These are phyloP conservation scores for Mormyrops boulengeri DNA, from an alignment of 2,797 vertebrate species.

Conservation along the genomic window DNA sequence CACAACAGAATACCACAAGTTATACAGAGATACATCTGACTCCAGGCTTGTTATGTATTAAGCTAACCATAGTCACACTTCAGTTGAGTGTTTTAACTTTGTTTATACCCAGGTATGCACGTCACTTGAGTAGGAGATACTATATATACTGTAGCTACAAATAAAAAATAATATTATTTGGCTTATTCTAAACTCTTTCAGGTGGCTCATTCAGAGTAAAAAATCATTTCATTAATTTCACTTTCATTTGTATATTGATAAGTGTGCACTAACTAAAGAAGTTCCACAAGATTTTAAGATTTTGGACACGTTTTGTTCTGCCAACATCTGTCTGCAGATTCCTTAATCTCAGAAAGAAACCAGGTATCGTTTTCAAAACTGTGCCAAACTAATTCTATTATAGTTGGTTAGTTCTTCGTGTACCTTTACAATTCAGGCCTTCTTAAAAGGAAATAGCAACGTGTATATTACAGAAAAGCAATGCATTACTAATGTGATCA, in stretches of 20 bases:
- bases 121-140: not conserved
- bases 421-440: not conserved
- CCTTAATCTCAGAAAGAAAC: not conserved
- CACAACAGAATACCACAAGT: not conserved
- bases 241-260: not conserved
- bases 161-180: not conserved
- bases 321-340: not conserved
- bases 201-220: not conserved
- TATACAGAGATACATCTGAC: not conserved
- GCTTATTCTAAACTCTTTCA: not conserved
- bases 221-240: not conserved
- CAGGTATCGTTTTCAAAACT: not conserved
- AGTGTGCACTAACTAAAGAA: not conserved
- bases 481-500: not conserved
- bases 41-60: not conserved
- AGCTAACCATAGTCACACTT: not conserved
- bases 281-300: not conserved
- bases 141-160: not conserved
- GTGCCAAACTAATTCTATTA: not conserved
- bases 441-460: not conserved
- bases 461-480: not conserved
- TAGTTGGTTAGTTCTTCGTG: not conserved
- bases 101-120: not conserved
- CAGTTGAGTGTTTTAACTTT: constrained; percentile 1
- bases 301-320: not conserved